Evolutionary conservation across 2,888 invertebrate genomes (phyloP), one percentile per base, ranked within the genome.

Genomic region (Lydus trimaculatus): DNA sequence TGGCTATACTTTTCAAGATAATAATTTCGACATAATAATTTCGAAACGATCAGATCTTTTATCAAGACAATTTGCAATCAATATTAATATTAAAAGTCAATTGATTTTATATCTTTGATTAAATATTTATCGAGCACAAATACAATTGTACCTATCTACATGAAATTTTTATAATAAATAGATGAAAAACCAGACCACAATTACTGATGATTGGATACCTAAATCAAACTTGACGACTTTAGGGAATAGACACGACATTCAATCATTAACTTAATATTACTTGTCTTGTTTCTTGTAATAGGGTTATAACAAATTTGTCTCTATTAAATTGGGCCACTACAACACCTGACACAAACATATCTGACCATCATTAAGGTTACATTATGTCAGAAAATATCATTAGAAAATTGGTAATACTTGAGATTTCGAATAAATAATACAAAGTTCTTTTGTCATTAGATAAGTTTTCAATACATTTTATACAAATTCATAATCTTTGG

Each of bases 201-300:
- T 72, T 72, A 72, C 9, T 62, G 70, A 64, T 71, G 72, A 72
- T 72, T 72, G 70, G 71, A 69, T 68, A 72, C 68, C 68, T 67
- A 66, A 66, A 66, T 69, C 64, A 65, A 70, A 71, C 59, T 67
- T 64, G 52, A 33, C 60, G 61, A 63, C 63, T 36, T 60, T 15
- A 48, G 59, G 63, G 62, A 48, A 69, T 63, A 66, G 70, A 64
- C 72, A 72, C 72, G 72, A 72, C 69, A 72, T 70, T 65, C 66
- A 66, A 66, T 70, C 70, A 70, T 72, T 72, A 72, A 66, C 43
- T 67, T 63, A 48, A 60, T 60, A 60, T 63, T 61, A 61, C 61
- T 43, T 66, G 64, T 66, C 70, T 70, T 66, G 66, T 66, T 70
- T 63, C 66, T 66, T 58, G 15, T 56, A 52, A 33, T 39, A 60